Conservation (phyloP, 2,888 invertebrate genomes). For the Diplolepis rosae region DNA sequence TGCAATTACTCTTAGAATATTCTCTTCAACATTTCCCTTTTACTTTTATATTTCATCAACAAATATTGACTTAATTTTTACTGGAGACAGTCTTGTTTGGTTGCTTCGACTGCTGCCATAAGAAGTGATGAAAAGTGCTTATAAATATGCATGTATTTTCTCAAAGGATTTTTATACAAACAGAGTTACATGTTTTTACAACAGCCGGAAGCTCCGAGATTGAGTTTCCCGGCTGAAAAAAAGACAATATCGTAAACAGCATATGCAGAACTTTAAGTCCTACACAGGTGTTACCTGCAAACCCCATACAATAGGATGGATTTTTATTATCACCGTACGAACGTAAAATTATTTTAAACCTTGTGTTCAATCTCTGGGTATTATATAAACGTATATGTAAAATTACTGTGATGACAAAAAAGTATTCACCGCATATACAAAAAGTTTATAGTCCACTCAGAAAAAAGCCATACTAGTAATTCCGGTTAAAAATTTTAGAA, state of each 20-base stretch:
- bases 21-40: not conserved
- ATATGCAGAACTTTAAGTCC: constrained; percentile 37
- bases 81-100: not conserved
- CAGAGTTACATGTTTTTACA: constrained; percentile 9
- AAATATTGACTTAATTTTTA: not conserved
- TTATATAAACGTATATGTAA: no score
- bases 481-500: no score
- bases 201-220: constrained; percentile 38
- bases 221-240: constrained; percentile 36
- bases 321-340: constrained; percentile 51
- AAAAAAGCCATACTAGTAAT: no score
- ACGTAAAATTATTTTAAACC: constrained; percentile 53
- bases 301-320: constrained; percentile 45
- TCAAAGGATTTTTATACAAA: constrained; percentile 15
- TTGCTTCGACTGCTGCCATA: not conserved
- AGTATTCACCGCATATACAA: no score
- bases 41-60: not conserved
- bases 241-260: constrained; percentile 45
- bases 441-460: no score
- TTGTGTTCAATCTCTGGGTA: no score
- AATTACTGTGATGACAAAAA: no score
- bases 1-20: not conserved
- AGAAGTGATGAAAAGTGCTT: constrained; percentile 7
- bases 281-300: constrained; percentile 47
- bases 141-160: constrained; percentile 24